Conservation (phyloP, 2,113 vertebrate genomes). For the Choloepus hoffmanni region DNA sequence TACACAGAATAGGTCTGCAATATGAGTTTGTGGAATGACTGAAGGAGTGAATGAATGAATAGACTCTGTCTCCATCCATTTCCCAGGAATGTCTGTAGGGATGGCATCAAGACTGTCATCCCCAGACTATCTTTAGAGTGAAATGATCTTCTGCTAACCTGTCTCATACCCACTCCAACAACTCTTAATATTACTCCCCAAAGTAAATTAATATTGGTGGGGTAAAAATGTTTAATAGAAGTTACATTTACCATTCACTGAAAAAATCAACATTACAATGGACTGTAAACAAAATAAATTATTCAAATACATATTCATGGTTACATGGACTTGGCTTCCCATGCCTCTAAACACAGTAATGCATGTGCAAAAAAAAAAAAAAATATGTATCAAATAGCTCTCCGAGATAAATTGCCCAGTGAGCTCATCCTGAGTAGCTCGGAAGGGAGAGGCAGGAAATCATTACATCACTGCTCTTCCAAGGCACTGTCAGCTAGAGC, state of each 20-base stretch:
- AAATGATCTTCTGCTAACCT: not conserved
- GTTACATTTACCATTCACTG: not conserved
- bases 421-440: slow-evolving; percentile 32
- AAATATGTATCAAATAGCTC: not conserved
- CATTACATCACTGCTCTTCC: not conserved
- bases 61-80: not conserved
- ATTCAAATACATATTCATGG: not conserved
- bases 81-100: not conserved
- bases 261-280: not conserved
- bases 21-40: not conserved
- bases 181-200: not conserved
- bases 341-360: not conserved
- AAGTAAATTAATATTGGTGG: not conserved
- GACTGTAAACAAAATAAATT: not conserved
- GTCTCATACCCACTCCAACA: not conserved
- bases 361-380: not conserved
- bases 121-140: not conserved
- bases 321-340: not conserved
- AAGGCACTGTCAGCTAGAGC: not conserved
- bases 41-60: not conserved
- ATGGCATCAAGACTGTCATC: not conserved
- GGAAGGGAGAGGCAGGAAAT: not conserved
- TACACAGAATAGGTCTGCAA: not conserved
- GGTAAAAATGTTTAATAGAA: not conserved
- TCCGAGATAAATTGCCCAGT: not conserved